Evolutionary conservation across 2,113 vertebrate species (phyloP), one percentile per base, ranked within the genome.

Genomic region (Semicossyphus pulcher): DNA sequence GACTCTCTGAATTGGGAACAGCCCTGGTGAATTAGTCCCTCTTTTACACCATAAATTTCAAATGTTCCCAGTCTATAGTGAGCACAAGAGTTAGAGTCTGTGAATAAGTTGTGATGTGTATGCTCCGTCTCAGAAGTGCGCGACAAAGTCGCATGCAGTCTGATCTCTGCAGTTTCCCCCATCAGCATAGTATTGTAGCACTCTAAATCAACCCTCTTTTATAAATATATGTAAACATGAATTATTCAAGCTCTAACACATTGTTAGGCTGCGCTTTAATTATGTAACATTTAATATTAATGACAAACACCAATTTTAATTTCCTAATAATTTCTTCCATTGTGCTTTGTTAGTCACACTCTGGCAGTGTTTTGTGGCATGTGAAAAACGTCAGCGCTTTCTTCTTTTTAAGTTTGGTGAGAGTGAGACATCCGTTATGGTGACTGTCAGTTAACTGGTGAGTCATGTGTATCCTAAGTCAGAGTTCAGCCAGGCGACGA

Each of bases 401-500:
- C 8, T 26, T 31, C 34, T 42, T 65, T 67, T 53, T 57, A 37
- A 18, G 7, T 79, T 60, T 20, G 15, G 5, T 48, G 15, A 53
- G 12, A 49, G 25, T 32, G 20, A 37, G 21, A 52, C 11, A 49
- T 60, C 34, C 37, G 14, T n/a, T 21, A 10, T 23, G 16, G 39
- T 3, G 0, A 7, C 32, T 25, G 20, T 14, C 31, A 49, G 7
- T 12, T 36, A 5, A 9, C 3, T 14, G 25, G 6, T 44, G 28
- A 41, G 60, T 78, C 10, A 0, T 41, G 10, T 52, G 39, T 70
- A 32, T 72, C 61, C 9, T 36, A n/a, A 49, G 47, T 51, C 52
- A 31, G 44, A 34, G 16, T 67, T 80, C 45, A 60, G 45, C 47
- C 32, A 72, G 5, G 45, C 3, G 1, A 71, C 23, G 18, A 67